Percentiles rank a stretch among this genome's conserved stretches.
phyloP scores from a whole-genome alignment of 2,113 vertebrate genomes.

The Eurystomus gularis region DNA sequence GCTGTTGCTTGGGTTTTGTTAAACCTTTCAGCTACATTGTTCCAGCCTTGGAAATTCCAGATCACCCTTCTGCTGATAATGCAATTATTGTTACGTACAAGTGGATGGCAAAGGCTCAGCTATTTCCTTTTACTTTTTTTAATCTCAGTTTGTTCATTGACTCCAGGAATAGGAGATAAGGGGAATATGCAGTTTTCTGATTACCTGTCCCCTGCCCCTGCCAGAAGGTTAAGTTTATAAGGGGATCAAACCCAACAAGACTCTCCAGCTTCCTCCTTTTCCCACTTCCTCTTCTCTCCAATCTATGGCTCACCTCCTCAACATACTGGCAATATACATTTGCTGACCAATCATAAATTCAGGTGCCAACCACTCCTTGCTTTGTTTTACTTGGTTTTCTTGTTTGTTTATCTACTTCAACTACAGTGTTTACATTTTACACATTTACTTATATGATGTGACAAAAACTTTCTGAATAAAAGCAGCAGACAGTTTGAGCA shows the following conservation, averaged over 20 bases:
- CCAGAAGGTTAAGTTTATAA: not conserved
- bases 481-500: not conserved
- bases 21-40: not conserved
- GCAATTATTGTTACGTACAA: not conserved
- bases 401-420: not conserved
- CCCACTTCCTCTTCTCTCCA: not conserved
- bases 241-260: not conserved
- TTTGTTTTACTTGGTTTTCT: not conserved
- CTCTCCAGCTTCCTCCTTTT: not conserved
- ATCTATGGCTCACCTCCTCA: not conserved
- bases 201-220: not conserved
- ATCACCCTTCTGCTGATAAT: not conserved
- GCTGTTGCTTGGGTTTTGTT: not conserved
- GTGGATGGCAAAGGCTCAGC: not conserved
- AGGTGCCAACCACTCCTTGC: not conserved
- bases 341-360: not conserved
- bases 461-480: not conserved
- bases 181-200: not conserved
- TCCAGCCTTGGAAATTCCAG: conserved; percentile 17
- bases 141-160: not conserved
- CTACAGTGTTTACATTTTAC: not conserved
- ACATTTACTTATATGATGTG: not conserved
- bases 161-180: not conserved
- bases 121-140: not conserved
- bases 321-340: not conserved